phyloP scores from a whole-genome alignment of 2,888 invertebrate genomes.

The Drosophila colorata region DNA sequence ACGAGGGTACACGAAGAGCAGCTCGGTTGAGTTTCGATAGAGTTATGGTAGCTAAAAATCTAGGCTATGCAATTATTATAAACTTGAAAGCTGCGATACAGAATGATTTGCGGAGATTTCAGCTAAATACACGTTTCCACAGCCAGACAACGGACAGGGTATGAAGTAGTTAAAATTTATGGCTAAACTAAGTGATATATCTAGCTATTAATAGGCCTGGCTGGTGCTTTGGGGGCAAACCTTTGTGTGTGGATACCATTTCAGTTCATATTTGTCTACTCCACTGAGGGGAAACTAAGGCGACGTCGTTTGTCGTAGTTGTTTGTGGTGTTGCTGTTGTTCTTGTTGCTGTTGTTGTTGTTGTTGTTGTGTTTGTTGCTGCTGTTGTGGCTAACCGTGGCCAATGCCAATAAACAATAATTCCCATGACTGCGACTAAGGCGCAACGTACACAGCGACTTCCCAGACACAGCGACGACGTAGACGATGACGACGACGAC shows the following conservation, averaged over 20 bases:
- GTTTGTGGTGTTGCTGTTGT: slow-evolving; percentile 20
- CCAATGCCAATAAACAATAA: slow-evolving; percentile 82
- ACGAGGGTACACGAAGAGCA: too few relatives aligned
- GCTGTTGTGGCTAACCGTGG: slow-evolving; percentile 67
- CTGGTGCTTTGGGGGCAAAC: slow-evolving; percentile 37
- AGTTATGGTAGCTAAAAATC: slow-evolving; percentile 4
- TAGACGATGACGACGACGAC: slow-evolving; percentile 46
- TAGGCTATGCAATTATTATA: background rate
- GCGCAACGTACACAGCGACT: slow-evolving; percentile 75
- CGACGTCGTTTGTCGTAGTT: slow-evolving; percentile 22
- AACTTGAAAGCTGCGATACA: background rate
- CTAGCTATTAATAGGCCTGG: slow-evolving; percentile 54
- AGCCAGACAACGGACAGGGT: slow-evolving; percentile 2
- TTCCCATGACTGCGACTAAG: slow-evolving; percentile 81
- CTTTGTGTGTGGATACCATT: slow-evolving; percentile 45
- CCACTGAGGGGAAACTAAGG: slow-evolving; percentile 27
- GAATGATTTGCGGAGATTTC: slow-evolving; percentile 3
- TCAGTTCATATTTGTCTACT: slow-evolving; percentile 58
- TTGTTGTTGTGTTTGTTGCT: slow-evolving; percentile 28
- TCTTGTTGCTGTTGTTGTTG: slow-evolving; percentile 24
- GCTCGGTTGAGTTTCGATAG: background rate
- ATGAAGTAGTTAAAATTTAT: slow-evolving; percentile 44
- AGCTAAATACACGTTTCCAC: slow-evolving; percentile 31
- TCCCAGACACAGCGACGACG: slow-evolving; percentile 77
- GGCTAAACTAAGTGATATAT: slow-evolving; percentile 58